Evolutionary conservation across 2,888 invertebrate genomes (phyloP).

Genomic region (Sylvicola fuscatus): DNA sequence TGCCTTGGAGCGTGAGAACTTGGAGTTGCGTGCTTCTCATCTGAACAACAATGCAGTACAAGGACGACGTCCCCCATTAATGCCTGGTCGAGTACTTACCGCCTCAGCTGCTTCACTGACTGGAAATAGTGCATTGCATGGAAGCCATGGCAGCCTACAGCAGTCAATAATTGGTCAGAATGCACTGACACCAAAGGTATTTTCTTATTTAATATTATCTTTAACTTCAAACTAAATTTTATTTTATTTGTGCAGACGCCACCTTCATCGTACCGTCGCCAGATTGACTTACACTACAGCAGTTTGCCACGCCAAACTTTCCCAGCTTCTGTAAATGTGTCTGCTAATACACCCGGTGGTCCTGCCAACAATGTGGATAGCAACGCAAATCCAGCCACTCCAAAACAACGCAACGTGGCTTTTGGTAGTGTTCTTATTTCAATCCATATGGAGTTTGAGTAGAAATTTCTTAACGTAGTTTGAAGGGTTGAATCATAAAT

Average conservation of each 20-base stretch:
- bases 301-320: conserved; percentile 55
- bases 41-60: conserved; percentile 14
- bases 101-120: not conserved
- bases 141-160: conserved; percentile 22
- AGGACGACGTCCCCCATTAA: conserved; percentile 6
- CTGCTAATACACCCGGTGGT: not conserved
- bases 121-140: conserved; percentile 12
- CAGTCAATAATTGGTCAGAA: conserved; percentile 13
- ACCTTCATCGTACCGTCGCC: conserved; percentile 50
- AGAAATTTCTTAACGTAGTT: too few relatives aligned
- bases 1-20: conserved; percentile 69
- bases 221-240: not conserved
- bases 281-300: conserved; percentile 57
- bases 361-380: conserved; percentile 6
- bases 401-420: conserved; percentile 39
- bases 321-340: conserved; percentile 23
- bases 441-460: not conserved
- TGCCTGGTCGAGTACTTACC: conserved; percentile 6
- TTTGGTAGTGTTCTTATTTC: conserved; percentile 41
- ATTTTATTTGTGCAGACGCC: conserved; percentile 35
- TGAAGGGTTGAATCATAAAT: too few relatives aligned
- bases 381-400: conserved; percentile 13
- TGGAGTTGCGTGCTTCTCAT: conserved; percentile 42
- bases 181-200: conserved; percentile 26
- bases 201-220: conserved; percentile 1